phyloP scores from a whole-genome alignment of 2,113 vertebrate genomes.

The Rhea americana region DNA sequence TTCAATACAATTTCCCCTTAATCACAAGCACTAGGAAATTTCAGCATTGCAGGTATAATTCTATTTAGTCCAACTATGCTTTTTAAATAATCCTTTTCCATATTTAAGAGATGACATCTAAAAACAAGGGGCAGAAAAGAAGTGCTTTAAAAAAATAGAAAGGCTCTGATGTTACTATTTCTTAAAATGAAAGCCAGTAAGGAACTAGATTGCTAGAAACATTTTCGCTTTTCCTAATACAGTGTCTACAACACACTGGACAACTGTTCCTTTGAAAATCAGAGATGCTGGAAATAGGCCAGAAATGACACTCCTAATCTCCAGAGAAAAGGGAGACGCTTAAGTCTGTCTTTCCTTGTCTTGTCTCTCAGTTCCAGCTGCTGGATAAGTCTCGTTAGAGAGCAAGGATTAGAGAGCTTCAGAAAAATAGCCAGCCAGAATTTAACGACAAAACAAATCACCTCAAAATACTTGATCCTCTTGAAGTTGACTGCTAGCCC shows the following conservation, averaged over 20 bases:
- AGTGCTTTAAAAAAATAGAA: not conserved
- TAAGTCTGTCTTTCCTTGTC: not conserved
- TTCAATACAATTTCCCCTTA: not conserved
- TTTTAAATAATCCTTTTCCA: not conserved
- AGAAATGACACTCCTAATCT: not conserved
- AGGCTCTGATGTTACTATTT: not conserved
- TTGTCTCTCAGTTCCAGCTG: not conserved
- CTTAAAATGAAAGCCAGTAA: not conserved
- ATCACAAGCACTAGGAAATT: not conserved
- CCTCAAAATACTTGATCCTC: not conserved
- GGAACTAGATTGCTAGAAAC: not conserved
- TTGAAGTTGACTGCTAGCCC: not conserved
- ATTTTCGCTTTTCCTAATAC: not conserved
- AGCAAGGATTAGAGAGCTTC: not conserved
- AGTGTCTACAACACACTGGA: not conserved
- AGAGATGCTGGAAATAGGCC: not conserved
- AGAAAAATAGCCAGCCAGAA: not conserved
- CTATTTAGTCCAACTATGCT: not conserved
- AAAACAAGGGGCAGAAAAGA: not conserved
- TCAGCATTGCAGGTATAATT: not conserved
- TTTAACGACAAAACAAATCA: not conserved
- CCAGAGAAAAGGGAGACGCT: not conserved
- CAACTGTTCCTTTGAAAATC: not conserved
- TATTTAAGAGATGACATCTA: not conserved
- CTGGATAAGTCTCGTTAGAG: not conserved